These are phyloP conservation scores for Mycogona germanica DNA, from an alignment of 2,888 invertebrate species.

Conservation along the genomic window DNA sequence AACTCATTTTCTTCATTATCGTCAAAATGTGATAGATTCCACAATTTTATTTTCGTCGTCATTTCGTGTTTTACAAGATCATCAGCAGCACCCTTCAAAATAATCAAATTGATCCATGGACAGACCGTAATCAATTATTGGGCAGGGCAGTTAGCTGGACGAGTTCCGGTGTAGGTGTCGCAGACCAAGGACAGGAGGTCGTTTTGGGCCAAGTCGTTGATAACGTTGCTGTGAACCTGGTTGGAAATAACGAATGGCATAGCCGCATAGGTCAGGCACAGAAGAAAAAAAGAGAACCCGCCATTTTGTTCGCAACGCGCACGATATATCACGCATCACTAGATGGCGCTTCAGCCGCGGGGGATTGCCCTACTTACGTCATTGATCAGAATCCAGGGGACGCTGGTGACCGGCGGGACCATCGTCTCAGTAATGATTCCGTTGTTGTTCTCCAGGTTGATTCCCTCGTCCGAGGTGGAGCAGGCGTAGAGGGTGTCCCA, in stretches of 20 bases:
- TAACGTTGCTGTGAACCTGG: constrained; percentile 6
- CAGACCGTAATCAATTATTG: no score
- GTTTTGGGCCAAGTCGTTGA: background rate
- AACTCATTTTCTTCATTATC: no score
- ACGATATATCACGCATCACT: no score
- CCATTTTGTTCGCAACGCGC: no score
- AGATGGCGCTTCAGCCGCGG: background rate
- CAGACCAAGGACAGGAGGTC: constrained; percentile 6
- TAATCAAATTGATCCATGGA: no score
- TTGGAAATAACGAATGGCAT: no score
- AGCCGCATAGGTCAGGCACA: no score
- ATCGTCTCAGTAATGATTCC: constrained; percentile 23
- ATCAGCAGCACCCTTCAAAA: no score
- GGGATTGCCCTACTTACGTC: constrained; percentile 17
- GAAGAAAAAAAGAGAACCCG: no score
- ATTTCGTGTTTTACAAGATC: no score
- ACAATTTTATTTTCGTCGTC: no score
- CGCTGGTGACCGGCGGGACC: constrained; percentile 26
- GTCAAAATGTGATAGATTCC: no score
- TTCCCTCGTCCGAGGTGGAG: constrained; percentile 23
- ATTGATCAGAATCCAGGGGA: constrained; percentile 28
- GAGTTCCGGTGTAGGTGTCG: constrained; percentile 5
- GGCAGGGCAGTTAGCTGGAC: background rate
- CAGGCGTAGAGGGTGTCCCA: constrained; percentile 24
- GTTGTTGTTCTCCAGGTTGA: constrained; percentile 25